A percentile compares a stretch with the other conserved stretches of the same genome.
Evolutionary conservation across 1,140 invertebrate species (phyloP).

Genomic region (Augochlora pura): DNA sequence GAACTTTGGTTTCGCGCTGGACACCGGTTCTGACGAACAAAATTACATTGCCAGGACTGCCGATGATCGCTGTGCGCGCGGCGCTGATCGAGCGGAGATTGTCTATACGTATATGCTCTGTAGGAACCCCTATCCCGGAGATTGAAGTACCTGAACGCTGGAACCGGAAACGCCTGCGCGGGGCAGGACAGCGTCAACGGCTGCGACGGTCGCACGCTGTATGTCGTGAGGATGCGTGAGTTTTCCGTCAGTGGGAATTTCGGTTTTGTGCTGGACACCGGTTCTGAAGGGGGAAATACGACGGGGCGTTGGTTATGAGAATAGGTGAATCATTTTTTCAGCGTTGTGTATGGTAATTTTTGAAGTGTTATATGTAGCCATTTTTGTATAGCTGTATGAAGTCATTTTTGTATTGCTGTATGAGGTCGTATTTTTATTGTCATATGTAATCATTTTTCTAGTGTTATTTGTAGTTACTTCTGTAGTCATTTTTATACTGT

Average conservation of each 20-base stretch:
- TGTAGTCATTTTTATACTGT: too few species aligned
- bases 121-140: too few species aligned
- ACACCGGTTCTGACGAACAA: constrained; percentile 78
- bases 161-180: constrained; percentile 84
- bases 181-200: constrained; percentile 84
- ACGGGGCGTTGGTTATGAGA: too few species aligned
- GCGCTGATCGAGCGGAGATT: background rate
- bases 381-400: too few species aligned
- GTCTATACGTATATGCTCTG: background rate
- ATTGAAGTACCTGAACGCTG: constrained; percentile 66
- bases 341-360: too few species aligned
- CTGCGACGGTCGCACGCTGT: constrained; percentile 72
- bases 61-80: too few species aligned
- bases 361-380: too few species aligned
- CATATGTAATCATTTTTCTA: too few species aligned
- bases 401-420: too few species aligned
- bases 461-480: too few species aligned
- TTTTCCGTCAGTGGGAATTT: constrained; percentile 87
- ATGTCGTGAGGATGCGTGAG: constrained; percentile 79
- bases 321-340: too few species aligned
- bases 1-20: constrained; percentile 80
- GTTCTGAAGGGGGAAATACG: constrained; percentile 80
- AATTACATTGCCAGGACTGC: background rate
- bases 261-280: constrained; percentile 86
- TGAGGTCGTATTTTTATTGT: too few species aligned